Evolutionary conservation across 2,888 invertebrate species (phyloP), one percentile per base, ranked within the genome.

Genomic region (Cosmopolites sordidus): DNA sequence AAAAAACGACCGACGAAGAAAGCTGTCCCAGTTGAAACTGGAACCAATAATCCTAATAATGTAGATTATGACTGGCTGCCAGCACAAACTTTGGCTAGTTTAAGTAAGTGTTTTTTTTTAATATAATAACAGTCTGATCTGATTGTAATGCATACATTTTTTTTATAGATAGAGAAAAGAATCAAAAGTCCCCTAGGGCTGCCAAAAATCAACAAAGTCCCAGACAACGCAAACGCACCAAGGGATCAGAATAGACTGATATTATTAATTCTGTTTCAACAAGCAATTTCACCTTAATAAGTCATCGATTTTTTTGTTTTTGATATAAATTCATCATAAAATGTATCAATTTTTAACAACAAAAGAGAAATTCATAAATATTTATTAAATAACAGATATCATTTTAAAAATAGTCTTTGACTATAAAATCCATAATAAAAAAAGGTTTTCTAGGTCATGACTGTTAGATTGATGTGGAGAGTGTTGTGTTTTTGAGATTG

Each of bases 1-100:
- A 83, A 87, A 54, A 87, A 88, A 70, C 81, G 87, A 27, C 67
- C 58, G 30, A 30, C 76, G 76, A 74, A 77, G 1, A 79, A 83
- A 47, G 80, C 82, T 56, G 73, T 76, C 45, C 74, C 77, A 43
- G 82, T 94, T 2, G 97, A 99, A 77, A 89, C 92, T 64, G 97
- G 97, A 58, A 97, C 97, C 0, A 83, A 84, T 56, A 89, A 86
- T 67, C 87, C 86, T 54, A 84, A 88, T 66, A 92, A 94, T 74
- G 93, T 99, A 2, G 98, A 99, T 75, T 97, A 92, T 69, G 97
- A 99, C 66, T 99, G 99, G 99, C 79, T 99, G 69, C 98, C 99
- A 37, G 87, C 89, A 69, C 92, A 94, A 75, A 89, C 90, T 58
- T 80, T 92, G 46, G 86, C 87, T 64, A 84, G 83, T 72, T 78